Evolutionary conservation across 2,888 invertebrate species (phyloP), one percentile per base, ranked within the genome.

Genomic region (Apodemia mormo): DNA sequence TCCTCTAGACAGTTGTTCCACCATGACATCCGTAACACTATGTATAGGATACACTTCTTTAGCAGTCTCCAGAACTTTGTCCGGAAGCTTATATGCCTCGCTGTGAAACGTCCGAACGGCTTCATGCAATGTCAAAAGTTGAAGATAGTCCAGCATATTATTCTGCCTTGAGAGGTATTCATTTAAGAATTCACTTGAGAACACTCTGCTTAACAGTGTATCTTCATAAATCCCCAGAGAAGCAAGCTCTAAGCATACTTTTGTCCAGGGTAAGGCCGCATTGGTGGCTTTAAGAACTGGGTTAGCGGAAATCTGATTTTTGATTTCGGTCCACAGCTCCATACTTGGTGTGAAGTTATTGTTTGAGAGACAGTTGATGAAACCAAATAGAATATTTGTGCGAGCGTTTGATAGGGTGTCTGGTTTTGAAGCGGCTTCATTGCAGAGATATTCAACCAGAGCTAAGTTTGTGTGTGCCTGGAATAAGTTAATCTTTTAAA

Each of bases 271-370:
- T 37, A 94, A 72, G 0, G 93, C 85, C 12, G 79, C 81, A 69
- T 81, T 88, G n/a, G 85, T 86, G 1, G 80, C 84, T 12, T 87
- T 80, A 0, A 94, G 68, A 0, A 92, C 79, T 0, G 87, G 85
- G 75, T 94, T 92, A 0, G 80, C 74, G 0, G 91, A 79, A 65
- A 95, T 86, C 49, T 90, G 82, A 29, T 84, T 81, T 61, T 84
- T 81, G 45, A 96, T 82, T 22, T 77, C 78, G 0, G 88, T 80
- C 95, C 95, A 96, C 72, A 81, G 81, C 0, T 78, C 78, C 0
- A 91, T 79, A 9, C 87, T 81, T 0, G 96, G 95, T 30, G 90
- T 94, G 81, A 94, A 95, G 85, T 95, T 94, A 67, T 94, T 94
- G 76, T 90, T 89, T 2, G 95, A 89, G n/a, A 95, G 87, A 64